Base-by-base conservation (phyloP, 2,113 vertebrate genomes). In the Todiramphus saurophagus region DNA sequence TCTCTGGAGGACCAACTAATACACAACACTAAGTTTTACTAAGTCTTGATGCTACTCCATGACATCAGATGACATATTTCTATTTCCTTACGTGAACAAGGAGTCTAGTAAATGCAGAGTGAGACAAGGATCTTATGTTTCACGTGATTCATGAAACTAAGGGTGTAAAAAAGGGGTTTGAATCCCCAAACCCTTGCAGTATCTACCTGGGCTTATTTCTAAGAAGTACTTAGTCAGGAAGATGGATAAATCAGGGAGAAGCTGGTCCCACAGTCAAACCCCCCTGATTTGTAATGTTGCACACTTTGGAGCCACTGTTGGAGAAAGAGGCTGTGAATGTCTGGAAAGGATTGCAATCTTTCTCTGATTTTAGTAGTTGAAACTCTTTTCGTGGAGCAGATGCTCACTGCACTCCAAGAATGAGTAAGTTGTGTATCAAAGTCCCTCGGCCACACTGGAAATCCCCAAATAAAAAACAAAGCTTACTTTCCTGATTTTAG, bases 391-490 rank as follows among this genome's bases (percentile, higher is more conserved):
- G 48, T 56, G 82, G 50, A 87, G 70, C 66, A 86, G 72, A 23
- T 70, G 41, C 50, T 41, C 25, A 4, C 28, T 53, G 55, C 4
- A 0, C 44, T 91, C 70, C 67, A 90, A 33, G 85, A 92, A 50
- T 95, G 89, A 89, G 51, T 87, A 89, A 84, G 20, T 31, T 3
- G 0, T 9, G 44, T 41, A 85, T 18, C 50, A 10, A 67, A 63
- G 50, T 85, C 67, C 68, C 55, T 83, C 67, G 24, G 44, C 16
- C 20, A 2, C 3, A 4, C 56, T 93, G 96, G 96, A 96, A 95
- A 96, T 70, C 87, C 96, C 94, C 96, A 33, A 15, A 91, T 63
- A 76, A 90, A 96, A 37, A 85, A 59, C 85, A 90, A 90, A 92
- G 18, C 19, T 23, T 58, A 6, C 31, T 84, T 91, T 79, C 28